A percentile compares a stretch with the other conserved stretches of the same genome.
Conservation (phyloP, 1,140 invertebrate species). For the Manduca sexta region DNA sequence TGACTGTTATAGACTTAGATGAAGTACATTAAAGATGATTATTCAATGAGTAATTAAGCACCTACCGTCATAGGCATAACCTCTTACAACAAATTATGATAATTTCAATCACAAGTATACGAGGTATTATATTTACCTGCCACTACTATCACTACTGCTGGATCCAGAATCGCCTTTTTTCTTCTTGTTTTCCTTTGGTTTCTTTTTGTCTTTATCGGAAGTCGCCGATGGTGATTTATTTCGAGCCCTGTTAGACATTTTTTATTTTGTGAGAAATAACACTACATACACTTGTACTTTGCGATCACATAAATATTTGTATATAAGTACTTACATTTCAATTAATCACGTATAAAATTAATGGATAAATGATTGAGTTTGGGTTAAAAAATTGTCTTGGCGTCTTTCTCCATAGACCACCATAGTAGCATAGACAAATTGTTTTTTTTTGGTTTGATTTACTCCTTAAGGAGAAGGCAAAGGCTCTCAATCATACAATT, state of each 20-base stretch:
- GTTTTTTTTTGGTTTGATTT: no score
- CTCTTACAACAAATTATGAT: background rate
- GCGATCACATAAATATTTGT: background rate
- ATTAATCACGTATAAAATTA: no score
- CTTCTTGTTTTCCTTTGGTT: slow-evolving; percentile 78
- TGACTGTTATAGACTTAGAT: no score
- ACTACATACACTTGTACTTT: slow-evolving; percentile 3
- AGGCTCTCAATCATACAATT: no score
- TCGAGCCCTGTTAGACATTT: slow-evolving; percentile 69
- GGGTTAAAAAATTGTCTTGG: no score
- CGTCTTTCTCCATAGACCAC: no score
- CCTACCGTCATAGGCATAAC: background rate
- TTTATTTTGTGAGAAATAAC: slow-evolving; percentile 10
- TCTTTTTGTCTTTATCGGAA: slow-evolving; percentile 82
- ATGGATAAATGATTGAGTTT: no score
- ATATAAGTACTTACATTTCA: background rate
- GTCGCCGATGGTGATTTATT: slow-evolving; percentile 77
- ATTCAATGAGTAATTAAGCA: no score
- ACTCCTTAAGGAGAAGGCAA: no score
- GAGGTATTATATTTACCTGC: slow-evolving; percentile 75
- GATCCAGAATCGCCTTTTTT: slow-evolving; percentile 80
- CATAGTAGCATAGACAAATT: no score
- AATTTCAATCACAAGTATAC: no score
- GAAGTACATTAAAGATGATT: no score
- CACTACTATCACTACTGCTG: slow-evolving; percentile 83